Base-by-base conservation (phyloP, 1,140 invertebrate species). In the Zophobas atratus region DNA sequence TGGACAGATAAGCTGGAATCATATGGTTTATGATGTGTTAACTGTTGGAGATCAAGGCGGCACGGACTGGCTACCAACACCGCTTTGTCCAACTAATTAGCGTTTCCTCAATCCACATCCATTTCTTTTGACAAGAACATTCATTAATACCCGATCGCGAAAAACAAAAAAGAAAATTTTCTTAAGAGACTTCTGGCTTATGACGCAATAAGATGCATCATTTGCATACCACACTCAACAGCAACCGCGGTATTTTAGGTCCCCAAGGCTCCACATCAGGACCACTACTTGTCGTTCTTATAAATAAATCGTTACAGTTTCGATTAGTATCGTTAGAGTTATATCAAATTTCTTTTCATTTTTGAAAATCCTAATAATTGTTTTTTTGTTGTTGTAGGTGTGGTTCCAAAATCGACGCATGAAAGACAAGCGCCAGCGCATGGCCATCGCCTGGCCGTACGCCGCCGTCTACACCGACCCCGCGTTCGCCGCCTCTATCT, bases 351-450 rank as follows among this genome's bases (percentile, higher is more conserved):
- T 20, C 20, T 20, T 20, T 20, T 20, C 20, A 20, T 20, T 20
- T 20, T 20, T n/a, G 32, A 32, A 1, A 72, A 63, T 78, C 48
- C 53, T 49, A 80, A 76, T 43, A 75, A 57, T 77, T 55, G 80
- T 82, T 20, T 20, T 80, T 85, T 81, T 85, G 86, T 86, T 84
- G 82, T 88, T 86, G 0, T 89, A 97, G 96, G 97, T 99, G 1
- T 99, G 98, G 98, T 99, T 99, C 85, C 98, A 99, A 91, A 99
- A 99, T 84, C 91, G 98, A 6, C 90, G 98, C n/a, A 99, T 99
- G 98, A 99, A 99, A 85, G 97, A 99, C 88, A 99, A 99, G 83
- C 90, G 98, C 0, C 97, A 99, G 85, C 87, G 96, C 4, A 93
- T 98, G 87, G 95, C 97, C 0, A 91, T 99, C 63, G 92, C 95